Evolutionary conservation across 1,140 invertebrate species (phyloP), one percentile per base, ranked within the genome.

Genomic region (Pectinophora gossypiella): DNA sequence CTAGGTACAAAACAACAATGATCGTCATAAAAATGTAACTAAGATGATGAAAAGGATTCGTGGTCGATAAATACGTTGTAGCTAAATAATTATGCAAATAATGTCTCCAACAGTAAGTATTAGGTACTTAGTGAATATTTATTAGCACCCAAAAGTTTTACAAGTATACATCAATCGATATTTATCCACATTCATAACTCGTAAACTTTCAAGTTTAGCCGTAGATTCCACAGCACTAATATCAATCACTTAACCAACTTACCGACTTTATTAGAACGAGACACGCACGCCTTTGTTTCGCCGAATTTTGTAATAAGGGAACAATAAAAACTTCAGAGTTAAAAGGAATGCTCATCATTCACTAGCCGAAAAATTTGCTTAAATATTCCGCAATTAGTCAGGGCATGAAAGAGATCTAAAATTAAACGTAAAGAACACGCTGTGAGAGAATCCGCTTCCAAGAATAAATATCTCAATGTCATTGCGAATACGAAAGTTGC

Each of bases 311-410:
- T 12, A 32, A 32, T n/a, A 7, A 32, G n/a, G 9, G 27, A 32
- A n/a, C n/a, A n/a, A 32, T 32, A 32, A 32, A 32, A 32, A 32
- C 27, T 32, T 32, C 27, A n/a, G 9, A 9, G 27, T n/a, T n/a
- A 32, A n/a, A 32, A 32, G 27, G 27, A 32, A 32, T 32, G 2
- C 27, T 1, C 27, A 32, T 32, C 27, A n/a, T n/a, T 32, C 27
- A 32, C n/a, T n/a, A n/a, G 27, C 9, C 9, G 7, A 9, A 9
- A 9, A 32, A 32, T 32, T 32, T 32, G 27, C 27, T 32, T 32
- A 32, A 32, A 32, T 32, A 32, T 32, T 32, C 27, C 27, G 7
- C 36, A 40, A 40, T 40, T 40, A 40, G 36, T 40, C 36, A 40
- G 10, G 16, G 16, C 23, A 27, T 27, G 23, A 40, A 40, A 40